phyloP scores from a whole-genome alignment of 2,113 vertebrate species.

The Eptesicus fuscus region DNA sequence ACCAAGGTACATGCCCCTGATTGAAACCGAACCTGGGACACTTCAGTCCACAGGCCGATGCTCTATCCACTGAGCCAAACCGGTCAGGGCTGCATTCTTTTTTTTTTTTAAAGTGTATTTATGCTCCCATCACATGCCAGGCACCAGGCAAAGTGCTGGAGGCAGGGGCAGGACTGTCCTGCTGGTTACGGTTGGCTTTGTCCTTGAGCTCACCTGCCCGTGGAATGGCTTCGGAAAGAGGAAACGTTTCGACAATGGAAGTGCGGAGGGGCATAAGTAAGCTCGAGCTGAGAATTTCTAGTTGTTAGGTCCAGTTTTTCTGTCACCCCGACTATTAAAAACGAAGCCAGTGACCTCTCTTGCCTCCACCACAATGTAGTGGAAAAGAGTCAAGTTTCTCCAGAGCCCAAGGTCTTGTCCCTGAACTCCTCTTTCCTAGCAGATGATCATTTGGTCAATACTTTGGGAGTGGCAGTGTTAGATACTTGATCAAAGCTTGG shows the following conservation, averaged over 20 bases:
- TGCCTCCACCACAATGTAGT: neutral
- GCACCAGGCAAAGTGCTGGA: neutral
- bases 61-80: too few species aligned
- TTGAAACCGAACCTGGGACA: too few species aligned
- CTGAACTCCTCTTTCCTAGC: slow-evolving; percentile 16
- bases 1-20: too few species aligned
- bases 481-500: slow-evolving; percentile 35
- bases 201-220: neutral
- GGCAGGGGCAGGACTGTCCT: accelerated
- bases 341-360: neutral
- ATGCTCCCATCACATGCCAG: neutral
- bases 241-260: neutral
- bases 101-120: neutral
- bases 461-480: neutral
- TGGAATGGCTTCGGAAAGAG: neutral
- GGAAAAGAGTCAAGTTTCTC: neutral
- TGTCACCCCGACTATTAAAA: neutral
- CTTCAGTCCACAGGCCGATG: too few species aligned
- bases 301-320: neutral
- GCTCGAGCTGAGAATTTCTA: neutral
- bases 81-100: neutral
- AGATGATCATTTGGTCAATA: neutral
- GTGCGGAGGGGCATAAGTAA: neutral
- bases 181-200: neutral
- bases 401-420: neutral